Conservation (phyloP, 2,113 vertebrate genomes). For the Psittacus erithacus region DNA sequence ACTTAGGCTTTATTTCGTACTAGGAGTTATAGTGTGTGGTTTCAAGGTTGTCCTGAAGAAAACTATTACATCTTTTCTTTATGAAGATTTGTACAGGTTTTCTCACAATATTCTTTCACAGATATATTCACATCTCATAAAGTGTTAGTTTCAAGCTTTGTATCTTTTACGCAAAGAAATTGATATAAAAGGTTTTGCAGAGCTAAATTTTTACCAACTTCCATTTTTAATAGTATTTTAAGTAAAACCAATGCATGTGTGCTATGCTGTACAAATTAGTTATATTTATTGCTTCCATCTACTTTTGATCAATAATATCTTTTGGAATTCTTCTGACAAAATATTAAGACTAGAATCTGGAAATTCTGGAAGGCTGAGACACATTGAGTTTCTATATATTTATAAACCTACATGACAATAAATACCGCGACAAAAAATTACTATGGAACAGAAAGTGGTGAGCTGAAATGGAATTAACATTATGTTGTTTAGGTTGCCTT, state of each 20-base stretch:
- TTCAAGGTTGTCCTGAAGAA: not conserved
- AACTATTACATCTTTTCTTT: not conserved
- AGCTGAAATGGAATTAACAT: not conserved
- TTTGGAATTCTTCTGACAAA: not conserved
- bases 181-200: not conserved
- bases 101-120: not conserved
- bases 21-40: not conserved
- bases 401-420: not conserved
- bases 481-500: not conserved
- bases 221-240: not conserved
- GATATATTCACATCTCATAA: not conserved
- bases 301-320: not conserved
- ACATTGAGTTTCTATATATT: not conserved
- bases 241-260: not conserved
- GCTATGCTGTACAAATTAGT: not conserved
- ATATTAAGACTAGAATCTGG: not conserved
- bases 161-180: not conserved
- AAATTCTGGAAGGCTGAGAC: not conserved
- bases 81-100: not conserved
- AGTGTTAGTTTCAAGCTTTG: not conserved
- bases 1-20: not conserved
- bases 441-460: not conserved
- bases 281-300: not conserved
- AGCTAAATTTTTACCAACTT: not conserved
- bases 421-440: not conserved